These are phyloP conservation scores for Shargacucullia verbasci DNA, from an alignment of 2,888 invertebrate species.

Conservation along the genomic window DNA sequence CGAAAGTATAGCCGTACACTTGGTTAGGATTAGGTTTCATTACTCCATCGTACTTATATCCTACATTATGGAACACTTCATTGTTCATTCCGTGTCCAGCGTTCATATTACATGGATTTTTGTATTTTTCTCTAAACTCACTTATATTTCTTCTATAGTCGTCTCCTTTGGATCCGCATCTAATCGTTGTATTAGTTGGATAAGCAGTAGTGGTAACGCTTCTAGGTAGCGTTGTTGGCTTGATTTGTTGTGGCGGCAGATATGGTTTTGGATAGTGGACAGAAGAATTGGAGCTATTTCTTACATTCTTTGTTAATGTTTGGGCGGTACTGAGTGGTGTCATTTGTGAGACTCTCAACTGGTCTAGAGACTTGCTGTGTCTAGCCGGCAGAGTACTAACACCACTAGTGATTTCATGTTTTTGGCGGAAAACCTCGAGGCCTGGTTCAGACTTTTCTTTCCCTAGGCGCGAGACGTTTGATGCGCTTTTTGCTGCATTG, in stretches of 20 bases:
- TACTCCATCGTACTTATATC: slow-evolving; percentile 82
- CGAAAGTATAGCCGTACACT: slow-evolving; percentile 87
- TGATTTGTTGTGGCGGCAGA: slow-evolving; percentile 77
- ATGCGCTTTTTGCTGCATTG: slow-evolving; percentile 71
- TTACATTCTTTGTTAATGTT: slow-evolving; percentile 74
- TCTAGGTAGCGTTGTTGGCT: slow-evolving; percentile 85
- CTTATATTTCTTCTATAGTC: slow-evolving; percentile 90
- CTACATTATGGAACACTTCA: slow-evolving; percentile 84
- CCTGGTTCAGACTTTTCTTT: slow-evolving; percentile 74
- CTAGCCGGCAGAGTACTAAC: slow-evolving; percentile 91
- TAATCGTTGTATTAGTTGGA: slow-evolving; percentile 81
- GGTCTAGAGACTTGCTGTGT: slow-evolving; percentile 95
- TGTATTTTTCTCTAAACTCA: slow-evolving; percentile 91
- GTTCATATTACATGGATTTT: slow-evolving; percentile 85
- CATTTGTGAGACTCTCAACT: slow-evolving; percentile 90
- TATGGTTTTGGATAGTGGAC: slow-evolving; percentile 85
- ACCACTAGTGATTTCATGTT: slow-evolving; percentile 82
- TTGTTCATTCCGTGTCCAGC: slow-evolving; percentile 76
- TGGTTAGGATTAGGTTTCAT: slow-evolving; percentile 82
- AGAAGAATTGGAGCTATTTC: slow-evolving; percentile 80
- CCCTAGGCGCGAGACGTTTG: slow-evolving; percentile 68
- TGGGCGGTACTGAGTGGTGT: slow-evolving; percentile 73
- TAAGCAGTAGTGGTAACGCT: slow-evolving; percentile 85
- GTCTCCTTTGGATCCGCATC: slow-evolving; percentile 83
- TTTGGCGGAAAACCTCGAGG: slow-evolving; percentile 73